These are phyloP conservation scores for Pseudonaja textilis DNA, from an alignment of 2,113 vertebrate genomes.

Conservation along the genomic window DNA sequence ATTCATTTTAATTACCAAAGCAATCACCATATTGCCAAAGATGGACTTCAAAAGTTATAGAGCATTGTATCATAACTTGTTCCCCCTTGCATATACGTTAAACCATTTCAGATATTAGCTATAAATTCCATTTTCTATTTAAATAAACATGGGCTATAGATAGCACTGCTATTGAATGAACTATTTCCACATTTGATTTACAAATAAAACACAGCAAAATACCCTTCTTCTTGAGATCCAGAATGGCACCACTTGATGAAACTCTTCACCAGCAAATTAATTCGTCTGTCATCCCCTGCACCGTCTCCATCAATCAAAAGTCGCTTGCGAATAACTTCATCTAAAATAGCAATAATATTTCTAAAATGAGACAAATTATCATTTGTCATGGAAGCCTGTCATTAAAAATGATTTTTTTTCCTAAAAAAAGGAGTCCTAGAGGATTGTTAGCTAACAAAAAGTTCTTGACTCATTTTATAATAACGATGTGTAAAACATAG, in stretches of 20 bases:
- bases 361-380: background rate
- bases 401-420: background rate
- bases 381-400: background rate
- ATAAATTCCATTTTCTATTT: background rate
- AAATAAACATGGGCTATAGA: background rate
- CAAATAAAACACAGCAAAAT: conserved; percentile 20
- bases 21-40: background rate
- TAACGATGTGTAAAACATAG: background rate
- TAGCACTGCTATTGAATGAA: background rate
- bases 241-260: conserved; percentile 96
- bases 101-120: background rate
- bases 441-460: background rate
- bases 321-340: conserved; percentile 95
- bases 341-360: conserved; percentile 60
- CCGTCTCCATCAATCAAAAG: conserved; percentile 97
- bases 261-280: conserved; percentile 93
- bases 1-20: background rate
- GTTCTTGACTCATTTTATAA: background rate
- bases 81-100: background rate
- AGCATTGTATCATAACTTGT: background rate
- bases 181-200: background rate
- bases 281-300: conserved; percentile 92
- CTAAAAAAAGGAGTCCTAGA: background rate
- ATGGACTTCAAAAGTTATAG: background rate
- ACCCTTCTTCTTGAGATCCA: conserved; percentile 92